Base-by-base conservation (phyloP, 2,113 vertebrate genomes). In the Nesoenas mayeri region DNA sequence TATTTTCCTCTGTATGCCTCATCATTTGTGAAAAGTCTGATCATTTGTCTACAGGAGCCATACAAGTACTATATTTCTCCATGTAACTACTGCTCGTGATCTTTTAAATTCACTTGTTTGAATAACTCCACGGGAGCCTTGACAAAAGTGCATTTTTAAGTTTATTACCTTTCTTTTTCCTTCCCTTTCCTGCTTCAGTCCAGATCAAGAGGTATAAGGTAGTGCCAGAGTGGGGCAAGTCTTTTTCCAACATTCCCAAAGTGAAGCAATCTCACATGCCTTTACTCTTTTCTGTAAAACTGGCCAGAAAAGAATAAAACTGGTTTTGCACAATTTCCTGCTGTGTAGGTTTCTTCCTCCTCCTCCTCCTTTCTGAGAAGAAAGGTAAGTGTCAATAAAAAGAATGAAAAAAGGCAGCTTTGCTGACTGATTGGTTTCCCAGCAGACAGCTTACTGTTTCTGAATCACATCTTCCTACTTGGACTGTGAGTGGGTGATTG, bases 261-360 rank as follows among this genome's bases (percentile, higher is more conserved):
- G 47, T 85, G 71, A 96, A 94, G 58, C 48, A 95, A 95, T 94
- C 78, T 88, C 64, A 90, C 24, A 58, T 70, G 84, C 42, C 58
- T 97, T 93, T 93, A 66, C 47, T 77, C 31, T 92, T 95, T 92
- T 88, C 71, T 77, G 95, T 96, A 79, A 96, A 97, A 96, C 88
- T 79, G 54, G 9, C 9, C 69, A 72, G 87, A 97, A 95, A 85
- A 94, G 14, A 95, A 84, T 65, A 83, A 72, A 69, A 24, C 19
- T 54, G 38, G 5, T 88, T 96, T 93, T 86, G 58, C 69, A 97
- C 50, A 31, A 51, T 61, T 93, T 96, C 57, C 51, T 88, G 62
- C 34, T 96, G 22, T 40, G 82, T 31, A 85, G 22, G 44, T 81
- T 90, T 95, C 61, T 89, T 72, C 62, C 36, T 81, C 64, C 60